Conservation (phyloP, 2,888 invertebrate genomes). For the Meteorus cinctellus region DNA sequence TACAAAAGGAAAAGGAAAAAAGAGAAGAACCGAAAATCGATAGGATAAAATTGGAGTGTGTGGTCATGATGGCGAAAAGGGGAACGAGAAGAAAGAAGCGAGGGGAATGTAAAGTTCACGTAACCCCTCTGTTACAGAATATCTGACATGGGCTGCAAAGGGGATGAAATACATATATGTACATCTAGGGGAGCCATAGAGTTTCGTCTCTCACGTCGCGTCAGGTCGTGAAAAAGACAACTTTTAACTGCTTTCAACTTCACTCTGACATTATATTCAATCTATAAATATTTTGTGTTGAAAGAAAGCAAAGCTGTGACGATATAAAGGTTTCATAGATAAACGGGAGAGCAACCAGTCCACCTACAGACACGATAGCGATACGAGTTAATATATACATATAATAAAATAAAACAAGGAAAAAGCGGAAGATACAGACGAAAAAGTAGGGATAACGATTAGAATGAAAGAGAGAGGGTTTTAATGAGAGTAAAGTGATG, state of each 20-base stretch:
- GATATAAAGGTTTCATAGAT: conserved; percentile 11
- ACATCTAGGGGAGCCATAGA: neutral
- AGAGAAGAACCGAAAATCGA: conserved; percentile 36
- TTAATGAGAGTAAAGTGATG: conserved; percentile 47
- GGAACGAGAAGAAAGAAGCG: neutral
- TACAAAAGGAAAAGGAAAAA: neutral
- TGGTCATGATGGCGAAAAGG: conserved; percentile 20
- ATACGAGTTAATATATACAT: neutral
- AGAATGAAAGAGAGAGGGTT: conserved; percentile 19
- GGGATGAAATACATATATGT: conserved; percentile 1
- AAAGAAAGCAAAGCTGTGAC: conserved; percentile 10
- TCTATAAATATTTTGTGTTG: conserved; percentile 40
- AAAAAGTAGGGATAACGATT: conserved; percentile 1
- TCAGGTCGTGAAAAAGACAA: neutral
- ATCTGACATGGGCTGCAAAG: neutral
- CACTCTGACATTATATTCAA: conserved; percentile 39
- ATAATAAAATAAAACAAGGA: neutral
- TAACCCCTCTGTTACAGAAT: conserved; percentile 1
- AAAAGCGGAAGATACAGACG: neutral
- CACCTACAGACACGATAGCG: conserved; percentile 1
- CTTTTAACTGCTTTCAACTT: neutral
- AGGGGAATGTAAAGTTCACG: neutral
- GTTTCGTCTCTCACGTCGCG: conserved; percentile 1
- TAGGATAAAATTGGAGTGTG: conserved; percentile 42
- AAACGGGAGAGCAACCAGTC: conserved; percentile 17